Evolutionary conservation across 2,113 vertebrate genomes (phyloP), one percentile per base, ranked within the genome.

Genomic region (Procavia capensis): DNA sequence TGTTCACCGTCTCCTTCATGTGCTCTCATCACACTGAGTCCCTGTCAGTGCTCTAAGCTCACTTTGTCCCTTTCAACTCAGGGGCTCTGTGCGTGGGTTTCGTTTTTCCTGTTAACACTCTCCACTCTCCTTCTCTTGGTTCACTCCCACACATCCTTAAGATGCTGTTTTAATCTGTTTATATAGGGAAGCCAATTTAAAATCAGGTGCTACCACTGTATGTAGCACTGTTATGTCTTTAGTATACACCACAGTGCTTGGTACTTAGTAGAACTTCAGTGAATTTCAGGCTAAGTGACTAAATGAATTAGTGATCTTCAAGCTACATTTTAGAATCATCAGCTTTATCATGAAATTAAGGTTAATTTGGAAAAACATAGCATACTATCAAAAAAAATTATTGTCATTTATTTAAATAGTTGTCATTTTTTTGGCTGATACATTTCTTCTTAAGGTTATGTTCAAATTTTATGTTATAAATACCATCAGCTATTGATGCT

Each of bases 311-410:
- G 68, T 87, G 45, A 94, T 88, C n/a, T 39, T 93, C n/a, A 64
- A n/a, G 20, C n/a, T 76, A 75, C 88, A 75, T 91, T 90, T 95
- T 85, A 85, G 45, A 68, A 45, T 94, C 29, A 93, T 75, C 14
- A 59, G 22, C 22, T 75, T 96, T 92, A 81, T 70, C 47, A 43
- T 50, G 20, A 93, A 87, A 81, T 29, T 76, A 88, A 68, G 43
- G 36, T 87, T 96, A 59, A 87, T 88, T 76, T 95, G 24, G 41
- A 39, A 68, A 94, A 94, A 87, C 78, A 10, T 43, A 45, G 57
- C 17, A 72, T 63, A 63, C 25, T 87, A 29, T 89, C 29, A 89
- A 89, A 39, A 91, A 89, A 61, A 59, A 4, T 20, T 66, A 54
- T 90, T 59, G 90, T 47, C 13, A 25, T 29, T 91, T 64, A 74